Base-by-base conservation (phyloP, 2,888 invertebrate genomes). In the Plagodis pulveraria region DNA sequence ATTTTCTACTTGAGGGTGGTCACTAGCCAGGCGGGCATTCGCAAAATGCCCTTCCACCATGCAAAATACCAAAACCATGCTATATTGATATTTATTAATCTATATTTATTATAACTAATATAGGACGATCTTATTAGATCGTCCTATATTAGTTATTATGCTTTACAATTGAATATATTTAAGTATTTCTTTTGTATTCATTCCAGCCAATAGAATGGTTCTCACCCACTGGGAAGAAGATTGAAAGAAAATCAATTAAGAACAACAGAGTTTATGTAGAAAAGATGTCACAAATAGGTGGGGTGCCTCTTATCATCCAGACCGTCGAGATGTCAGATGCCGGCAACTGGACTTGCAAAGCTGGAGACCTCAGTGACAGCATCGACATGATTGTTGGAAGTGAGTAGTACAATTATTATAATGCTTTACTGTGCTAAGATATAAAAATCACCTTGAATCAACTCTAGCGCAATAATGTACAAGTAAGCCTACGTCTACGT, bases 291-390 rank as follows among this genome's bases (percentile, higher is more conserved):
- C 71, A 72, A 2, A 74, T 69, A 42, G 47, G 49, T 5, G 58
- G 85, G 11, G 70, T 83, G 33, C 79, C 84, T 0, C 81, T 91
- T 42, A 86, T 91, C 60, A 84, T 91, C 43, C 81, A 86, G 55
- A 70, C 76, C 35, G 74, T 85, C 12, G 78, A 81, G 65, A 76
- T 88, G 12, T 65, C 72, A 10, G 91, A 91, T 56, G 81, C 71
- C 36, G 91, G 91, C 33, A 89, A 84, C 73, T 91, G 90, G 90
- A 91, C 89, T n/a, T 91, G 91, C 65, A 87, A 73, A 60, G 74
- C 89, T 34, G 90, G 89, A 0, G 77, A 85, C 5, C 75, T 83
- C 2, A 83, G 72, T 50, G 83, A 84, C 59, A 80, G 76, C 2
- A 84, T 83, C 38, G 81, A 86, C 58, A 80, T 91, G 36, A 74